Evolutionary conservation across 37 sponge, comb jelly and placozoan genomes (phyloP).

Genomic region (Aphrocallistes beatrix): DNA sequence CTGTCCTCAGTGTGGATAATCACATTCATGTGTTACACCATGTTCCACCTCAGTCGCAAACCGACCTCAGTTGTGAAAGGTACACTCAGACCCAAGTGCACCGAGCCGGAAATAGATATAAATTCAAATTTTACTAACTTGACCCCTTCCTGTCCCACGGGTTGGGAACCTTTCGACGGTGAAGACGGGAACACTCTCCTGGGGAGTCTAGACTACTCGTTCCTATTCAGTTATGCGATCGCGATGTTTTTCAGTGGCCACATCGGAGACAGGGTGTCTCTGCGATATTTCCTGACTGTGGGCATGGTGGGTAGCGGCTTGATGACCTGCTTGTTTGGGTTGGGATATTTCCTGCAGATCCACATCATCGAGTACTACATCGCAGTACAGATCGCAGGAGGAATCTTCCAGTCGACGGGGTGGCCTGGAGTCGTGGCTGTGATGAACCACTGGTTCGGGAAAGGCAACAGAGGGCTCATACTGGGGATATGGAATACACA

Average conservation of each 20-base stretch:
- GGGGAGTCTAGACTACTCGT: conserved; percentile 42
- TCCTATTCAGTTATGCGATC: conserved; percentile 46
- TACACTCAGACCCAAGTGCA: neutral
- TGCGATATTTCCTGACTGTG: conserved; percentile 69
- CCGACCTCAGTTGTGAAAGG: conserved; percentile 40
- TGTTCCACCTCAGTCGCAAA: conserved; percentile 49
- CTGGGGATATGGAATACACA: conserved; percentile 95
- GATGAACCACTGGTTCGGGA: conserved; percentile 84
- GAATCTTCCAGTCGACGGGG: conserved; percentile 60
- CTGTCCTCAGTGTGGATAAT: conserved; percentile 24
- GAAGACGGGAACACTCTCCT: conserved; percentile 27
- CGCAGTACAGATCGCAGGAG: conserved; percentile 63
- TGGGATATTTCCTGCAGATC: conserved; percentile 61
- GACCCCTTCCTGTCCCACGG: neutral
- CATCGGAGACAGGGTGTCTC: conserved; percentile 61
- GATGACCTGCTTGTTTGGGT: conserved; percentile 35
- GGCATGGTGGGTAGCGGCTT: conserved; percentile 67
- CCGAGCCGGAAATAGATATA: neutral
- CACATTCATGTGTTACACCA: conserved; percentile 40
- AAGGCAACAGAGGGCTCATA: conserved; percentile 74
- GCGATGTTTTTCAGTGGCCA: conserved; percentile 55
- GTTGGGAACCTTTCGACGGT: conserved; percentile 29
- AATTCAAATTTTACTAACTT: neutral
- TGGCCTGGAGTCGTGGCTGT: conserved; percentile 87
- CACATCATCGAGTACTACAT: conserved; percentile 70